Evolutionary conservation across 1,140 invertebrate species (phyloP), one percentile per base, ranked within the genome.

Genomic region (Brachystomella parvula): DNA sequence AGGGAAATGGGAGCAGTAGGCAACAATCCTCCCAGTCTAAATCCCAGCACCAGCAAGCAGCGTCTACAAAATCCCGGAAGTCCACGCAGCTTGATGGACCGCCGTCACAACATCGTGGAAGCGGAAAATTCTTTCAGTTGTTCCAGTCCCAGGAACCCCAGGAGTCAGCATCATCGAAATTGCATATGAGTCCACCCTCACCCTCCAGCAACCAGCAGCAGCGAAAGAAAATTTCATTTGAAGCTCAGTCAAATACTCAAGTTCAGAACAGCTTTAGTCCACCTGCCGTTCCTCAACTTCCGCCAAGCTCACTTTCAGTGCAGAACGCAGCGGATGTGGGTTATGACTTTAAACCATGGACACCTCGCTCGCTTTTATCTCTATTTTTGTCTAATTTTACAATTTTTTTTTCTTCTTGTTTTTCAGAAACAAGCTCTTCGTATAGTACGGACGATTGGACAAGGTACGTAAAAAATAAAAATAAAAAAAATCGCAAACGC

Each of bases 401-500:
- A 53, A 53, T 24, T 53, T 53, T 3, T 15, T 15, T 53, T 53
- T 53, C 6, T 53, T 26, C 68, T 24, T 72, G 70, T 75, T 79
- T 68, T 83, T 49, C 86, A 98, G 95, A 95, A 89, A 79, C 94
- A 98, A 82, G 96, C 96, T 2, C 95, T 97, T 91, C 84, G 89
- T 74, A 92, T 98, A 72, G 96, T 98, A 44, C 84, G 95, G 74
- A 98, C 95, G 0, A 94, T 99, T 68, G 95, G 96, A 33, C 95
- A 98, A 81, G 96, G 39, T 44, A 44, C 9, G 39, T 44, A 12
- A 12, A 44, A 9, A n/a, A 44, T 44, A 12, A 44, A 9, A n/a
- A 44, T 44, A 44, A 44, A n/a, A 44, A 44, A 12, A 12, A 44
- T 44, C n/a, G 39, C n/a, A n/a, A n/a, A n/a, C n/a, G n/a, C n/a